A percentile compares a stretch with the other conserved stretches of the same genome.
Conservation (phyloP, 1,140 invertebrate genomes). For the Tetramorium simillimum region DNA sequence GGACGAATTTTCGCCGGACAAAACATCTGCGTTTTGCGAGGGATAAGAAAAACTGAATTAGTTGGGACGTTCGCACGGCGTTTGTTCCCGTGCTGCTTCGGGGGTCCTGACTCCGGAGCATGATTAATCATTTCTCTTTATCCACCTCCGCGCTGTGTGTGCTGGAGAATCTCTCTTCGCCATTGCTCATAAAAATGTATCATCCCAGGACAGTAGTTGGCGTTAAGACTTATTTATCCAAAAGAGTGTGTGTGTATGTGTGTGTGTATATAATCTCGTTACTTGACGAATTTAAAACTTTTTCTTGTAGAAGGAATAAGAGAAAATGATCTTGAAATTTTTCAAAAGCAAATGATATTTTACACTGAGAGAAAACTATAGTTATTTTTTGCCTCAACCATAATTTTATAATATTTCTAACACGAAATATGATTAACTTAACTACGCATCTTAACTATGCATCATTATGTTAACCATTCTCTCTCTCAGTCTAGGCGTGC, state of each 20-base stretch:
- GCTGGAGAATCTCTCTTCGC: not conserved
- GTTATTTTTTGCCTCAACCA: no score
- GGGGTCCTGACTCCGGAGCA: conserved; percentile 5
- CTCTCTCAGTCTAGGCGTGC: no score
- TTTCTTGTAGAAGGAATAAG: not conserved
- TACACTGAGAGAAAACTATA: no score
- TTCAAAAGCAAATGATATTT: not conserved
- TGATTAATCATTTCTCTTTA: conserved; percentile 62
- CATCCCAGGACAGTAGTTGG: conserved; percentile 2
- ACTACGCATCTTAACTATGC: no score
- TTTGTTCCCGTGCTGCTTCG: conserved; percentile 9
- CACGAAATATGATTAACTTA: no score
- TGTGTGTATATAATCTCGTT: not conserved
- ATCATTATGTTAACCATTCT: no score
- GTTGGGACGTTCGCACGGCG: conserved; percentile 32
- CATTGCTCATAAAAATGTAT: conserved; percentile 56
- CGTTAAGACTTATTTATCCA: conserved; percentile 45
- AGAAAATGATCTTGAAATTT: not conserved
- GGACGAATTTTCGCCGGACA: conserved; percentile 26
- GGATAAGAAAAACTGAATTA: conserved; percentile 53
- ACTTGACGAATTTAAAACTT: conserved; percentile 4
- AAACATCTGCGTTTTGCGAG: conserved; percentile 30
- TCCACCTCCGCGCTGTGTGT: not conserved
- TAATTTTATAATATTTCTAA: no score
- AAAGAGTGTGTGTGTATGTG: not conserved